phyloP scores from a whole-genome alignment of 2,113 vertebrate species.

The Microcebus lehilahytsara region DNA sequence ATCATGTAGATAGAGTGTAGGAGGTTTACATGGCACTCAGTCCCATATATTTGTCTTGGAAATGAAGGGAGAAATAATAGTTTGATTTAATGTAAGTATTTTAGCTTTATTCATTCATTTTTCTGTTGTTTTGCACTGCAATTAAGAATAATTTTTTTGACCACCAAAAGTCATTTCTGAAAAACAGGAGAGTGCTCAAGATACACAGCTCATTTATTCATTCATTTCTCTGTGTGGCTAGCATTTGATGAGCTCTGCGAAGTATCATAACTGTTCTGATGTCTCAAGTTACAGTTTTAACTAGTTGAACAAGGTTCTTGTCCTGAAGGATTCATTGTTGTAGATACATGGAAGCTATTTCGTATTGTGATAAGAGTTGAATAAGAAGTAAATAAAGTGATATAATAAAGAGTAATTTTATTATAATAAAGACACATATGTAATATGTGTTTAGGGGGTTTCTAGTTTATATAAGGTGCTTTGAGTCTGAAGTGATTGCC shows the following conservation, averaged over 20 bases:
- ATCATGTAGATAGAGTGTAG: too few species aligned
- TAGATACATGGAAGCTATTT: not conserved
- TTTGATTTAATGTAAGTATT: not conserved
- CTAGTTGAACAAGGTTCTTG: not conserved
- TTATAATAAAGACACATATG: too few species aligned
- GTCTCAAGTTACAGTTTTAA: not conserved
- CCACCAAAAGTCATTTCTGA: not conserved
- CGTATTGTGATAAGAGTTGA: not conserved
- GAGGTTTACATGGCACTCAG: not conserved
- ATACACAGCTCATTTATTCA: not conserved
- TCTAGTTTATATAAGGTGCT: not conserved
- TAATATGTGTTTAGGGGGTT: not conserved
- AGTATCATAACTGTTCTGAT: not conserved
- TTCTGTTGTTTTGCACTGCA: not conserved
- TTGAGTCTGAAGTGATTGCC: not conserved
- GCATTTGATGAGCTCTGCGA: not conserved
- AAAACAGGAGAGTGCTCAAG: not conserved
- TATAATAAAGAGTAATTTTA: not conserved
- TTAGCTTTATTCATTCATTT: not conserved
- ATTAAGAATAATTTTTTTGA: not conserved
- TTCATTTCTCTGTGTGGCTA: not conserved
- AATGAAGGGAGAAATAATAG: not conserved
- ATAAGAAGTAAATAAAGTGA: not conserved
- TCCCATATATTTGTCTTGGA: not conserved
- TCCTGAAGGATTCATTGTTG: not conserved